Evolutionary conservation across 2,888 invertebrate species (phyloP).

Genomic region (Tetheella fluctuosa): DNA sequence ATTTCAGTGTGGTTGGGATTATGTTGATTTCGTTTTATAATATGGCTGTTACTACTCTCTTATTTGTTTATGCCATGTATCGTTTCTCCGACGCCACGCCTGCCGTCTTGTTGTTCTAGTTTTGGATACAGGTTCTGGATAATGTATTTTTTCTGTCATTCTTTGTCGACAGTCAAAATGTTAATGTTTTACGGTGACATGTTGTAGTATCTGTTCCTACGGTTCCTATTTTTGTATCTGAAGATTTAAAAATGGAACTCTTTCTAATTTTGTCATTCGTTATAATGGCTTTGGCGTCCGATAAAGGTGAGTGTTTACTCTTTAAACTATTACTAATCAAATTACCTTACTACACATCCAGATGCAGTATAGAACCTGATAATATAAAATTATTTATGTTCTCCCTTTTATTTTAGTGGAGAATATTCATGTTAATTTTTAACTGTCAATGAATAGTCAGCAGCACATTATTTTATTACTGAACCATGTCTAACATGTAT

Average conservation of each 20-base stretch:
- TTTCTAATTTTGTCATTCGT: slow-evolving; percentile 62
- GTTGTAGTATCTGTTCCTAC: slow-evolving; percentile 8
- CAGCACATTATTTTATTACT: too few species aligned
- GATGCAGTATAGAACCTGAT: too few species aligned
- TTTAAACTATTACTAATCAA: too few species aligned
- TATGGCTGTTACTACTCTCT: slow-evolving; percentile 2
- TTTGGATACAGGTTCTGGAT: not conserved
- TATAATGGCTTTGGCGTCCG: slow-evolving; percentile 56
- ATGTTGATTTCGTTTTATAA: not conserved
- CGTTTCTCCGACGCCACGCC: slow-evolving; percentile 29
- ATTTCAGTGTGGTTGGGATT: not conserved
- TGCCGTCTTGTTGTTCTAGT: slow-evolving; percentile 24
- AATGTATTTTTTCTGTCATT: not conserved
- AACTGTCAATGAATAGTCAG: too few species aligned
- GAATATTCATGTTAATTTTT: too few species aligned
- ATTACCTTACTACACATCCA: too few species aligned
- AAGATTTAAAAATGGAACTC: slow-evolving; percentile 51
- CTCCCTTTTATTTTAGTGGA: too few species aligned
- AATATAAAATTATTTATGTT: too few species aligned
- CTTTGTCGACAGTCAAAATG: not conserved
- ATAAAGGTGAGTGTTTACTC: slow-evolving; percentile 57
- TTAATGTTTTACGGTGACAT: not conserved
- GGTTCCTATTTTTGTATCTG: slow-evolving; percentile 18
- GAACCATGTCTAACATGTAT: too few species aligned
- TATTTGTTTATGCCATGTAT: slow-evolving; percentile 9